Evolutionary conservation across 53 echinoderm and acorn worm genomes (phyloP), one percentile per base, ranked within the genome.

Genomic region (Holothuria leucospilota): DNA sequence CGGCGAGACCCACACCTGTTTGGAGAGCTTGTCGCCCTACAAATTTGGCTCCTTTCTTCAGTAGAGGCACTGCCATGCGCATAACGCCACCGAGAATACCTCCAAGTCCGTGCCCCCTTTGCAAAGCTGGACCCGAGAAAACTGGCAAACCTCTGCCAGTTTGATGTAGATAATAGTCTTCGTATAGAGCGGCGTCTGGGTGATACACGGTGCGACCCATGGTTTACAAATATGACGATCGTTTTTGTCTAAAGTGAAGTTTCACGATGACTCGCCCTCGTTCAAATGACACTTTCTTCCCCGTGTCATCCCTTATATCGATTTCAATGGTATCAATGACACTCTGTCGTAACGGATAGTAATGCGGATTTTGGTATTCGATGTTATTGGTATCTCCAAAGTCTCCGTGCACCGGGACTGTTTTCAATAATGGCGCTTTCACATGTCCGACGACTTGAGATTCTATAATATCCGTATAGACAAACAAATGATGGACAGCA

Each of bases 181-280:
- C 73, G 46, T 84, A 84, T 11, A 18, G 15, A 72, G 15, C 20
- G 12, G 75, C 20, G 46, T 75, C 26, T 13, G 49, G 20, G 0
- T 51, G 75, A 75, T 20, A 75, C 20, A 49, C 49, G 9, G 49
- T 34, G 34, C 34, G 49, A 49, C 49, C 3, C 49, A 11, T 49
- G 49, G 8, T 49, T 46, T 34, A n/a, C 24, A 86, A 77, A 77
- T 75, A 74, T 1, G 77, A 67, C 18, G 92, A 86, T 51, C 90
- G 86, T 25, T 29, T 82, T 40, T 82, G 77, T 81, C 82, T 79
- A 59, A 92, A 89, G 30, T 92, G 92, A 70, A 94, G 84, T 61
- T 91, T 94, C 64, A 89, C 79, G 61, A 94, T 85, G 26, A 89
- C 89, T 80, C 71, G 69, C 27, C 94, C 93, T 21, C 82, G 81